phyloP scores from a whole-genome alignment of 2,888 invertebrate genomes.

The Melipona beecheii region DNA sequence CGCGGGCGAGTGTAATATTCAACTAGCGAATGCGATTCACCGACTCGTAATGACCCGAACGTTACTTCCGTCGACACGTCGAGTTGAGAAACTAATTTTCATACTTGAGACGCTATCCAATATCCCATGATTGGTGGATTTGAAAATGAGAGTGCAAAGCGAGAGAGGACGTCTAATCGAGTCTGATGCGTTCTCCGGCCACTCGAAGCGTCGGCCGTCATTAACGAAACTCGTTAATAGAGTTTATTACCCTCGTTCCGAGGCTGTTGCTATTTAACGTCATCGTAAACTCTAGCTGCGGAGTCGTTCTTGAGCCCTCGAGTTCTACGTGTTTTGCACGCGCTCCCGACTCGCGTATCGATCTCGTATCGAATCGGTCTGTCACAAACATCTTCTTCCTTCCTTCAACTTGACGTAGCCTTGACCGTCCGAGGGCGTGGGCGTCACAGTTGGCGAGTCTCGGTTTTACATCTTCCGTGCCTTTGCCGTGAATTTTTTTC shows the following conservation, averaged over 20 bases:
- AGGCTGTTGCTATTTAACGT: conserved; percentile 44
- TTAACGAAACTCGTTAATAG: conserved; percentile 56
- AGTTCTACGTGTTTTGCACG: neutral
- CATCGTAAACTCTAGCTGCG: conserved; percentile 42
- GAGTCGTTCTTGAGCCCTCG: neutral
- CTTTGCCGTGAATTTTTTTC: neutral
- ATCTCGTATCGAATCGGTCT: conserved; percentile 45
- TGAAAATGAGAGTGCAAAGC: conserved; percentile 6
- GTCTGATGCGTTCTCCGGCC: conserved; percentile 9
- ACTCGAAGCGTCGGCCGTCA: conserved; percentile 26
- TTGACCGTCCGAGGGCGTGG: conserved; percentile 26
- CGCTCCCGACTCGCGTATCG: conserved; percentile 32
- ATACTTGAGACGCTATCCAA: neutral
- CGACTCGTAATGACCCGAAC: neutral
- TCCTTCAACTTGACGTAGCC: conserved; percentile 53
- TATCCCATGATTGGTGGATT: conserved; percentile 1
- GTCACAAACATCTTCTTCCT: conserved; percentile 41
- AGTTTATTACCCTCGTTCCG: conserved; percentile 39
- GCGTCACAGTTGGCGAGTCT: conserved; percentile 17
- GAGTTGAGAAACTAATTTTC: conserved; percentile 9
- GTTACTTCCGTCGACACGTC: neutral
- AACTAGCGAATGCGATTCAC: neutral
- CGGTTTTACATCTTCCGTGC: neutral
- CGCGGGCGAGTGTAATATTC: neutral
- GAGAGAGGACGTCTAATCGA: neutral